Conservation (phyloP, 2,888 invertebrate species). For the Dolichomitus sp. region DNA sequence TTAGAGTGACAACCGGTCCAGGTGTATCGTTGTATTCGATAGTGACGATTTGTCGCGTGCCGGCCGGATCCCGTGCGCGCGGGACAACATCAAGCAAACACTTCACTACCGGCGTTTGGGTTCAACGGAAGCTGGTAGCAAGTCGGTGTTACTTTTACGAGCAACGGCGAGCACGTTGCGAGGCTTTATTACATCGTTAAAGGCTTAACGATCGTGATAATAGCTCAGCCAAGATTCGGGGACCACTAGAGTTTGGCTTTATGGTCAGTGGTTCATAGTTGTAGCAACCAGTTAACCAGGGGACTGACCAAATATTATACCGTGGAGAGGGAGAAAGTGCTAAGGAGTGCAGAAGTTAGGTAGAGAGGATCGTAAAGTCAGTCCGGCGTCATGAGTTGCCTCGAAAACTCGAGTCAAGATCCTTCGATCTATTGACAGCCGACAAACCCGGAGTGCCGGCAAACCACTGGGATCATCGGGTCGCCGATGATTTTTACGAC, state of each 20-base stretch:
- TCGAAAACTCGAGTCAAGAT: constrained; percentile 75
- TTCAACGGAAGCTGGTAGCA: constrained; percentile 24
- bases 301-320: constrained; percentile 19
- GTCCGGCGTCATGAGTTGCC: constrained; percentile 78
- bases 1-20: constrained; percentile 57
- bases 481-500: constrained; percentile 82
- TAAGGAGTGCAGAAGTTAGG: constrained; percentile 42
- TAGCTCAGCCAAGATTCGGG: constrained; percentile 52
- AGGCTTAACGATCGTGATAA: constrained; percentile 82
- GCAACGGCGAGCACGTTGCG: constrained; percentile 80
- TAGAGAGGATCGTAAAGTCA: constrained; percentile 56
- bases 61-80: constrained; percentile 79
- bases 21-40: constrained; percentile 57
- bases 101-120: constrained; percentile 68
- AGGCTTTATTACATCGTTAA: constrained; percentile 85
- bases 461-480: constrained; percentile 68
- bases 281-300: constrained; percentile 43
- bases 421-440: constrained; percentile 81
- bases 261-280: constrained; percentile 58
- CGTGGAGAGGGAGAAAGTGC: constrained; percentile 21
- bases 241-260: constrained; percentile 45
- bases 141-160: constrained; percentile 59
- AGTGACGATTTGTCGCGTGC: constrained; percentile 82
- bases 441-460: constrained; percentile 58
- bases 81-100: constrained; percentile 60